Percentiles rank a stretch among this genome's conserved stretches.
Conservation (phyloP, 2,113 vertebrate genomes). For the Paratilapia polleni region DNA sequence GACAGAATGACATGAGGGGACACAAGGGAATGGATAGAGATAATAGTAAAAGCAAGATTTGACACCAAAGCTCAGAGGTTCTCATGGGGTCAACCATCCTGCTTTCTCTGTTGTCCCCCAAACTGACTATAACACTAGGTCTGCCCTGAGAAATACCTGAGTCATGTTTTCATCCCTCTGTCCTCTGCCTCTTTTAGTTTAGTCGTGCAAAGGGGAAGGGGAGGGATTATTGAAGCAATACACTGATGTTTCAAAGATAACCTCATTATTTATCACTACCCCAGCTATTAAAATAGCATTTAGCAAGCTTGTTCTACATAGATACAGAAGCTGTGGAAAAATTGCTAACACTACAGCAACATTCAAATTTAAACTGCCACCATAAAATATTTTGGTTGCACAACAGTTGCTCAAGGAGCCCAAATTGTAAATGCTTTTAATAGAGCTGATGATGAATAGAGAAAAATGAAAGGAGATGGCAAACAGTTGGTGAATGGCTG, state of each 20-base stretch:
- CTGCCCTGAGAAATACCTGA: constrained; percentile 37
- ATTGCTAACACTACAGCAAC: not conserved
- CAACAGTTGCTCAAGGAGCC: constrained; percentile 56
- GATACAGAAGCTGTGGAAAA: not conserved
- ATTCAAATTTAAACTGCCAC: constrained; percentile 31
- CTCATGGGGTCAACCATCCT: constrained; percentile 18
- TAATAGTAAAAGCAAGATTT: not conserved
- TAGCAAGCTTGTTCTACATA: not conserved
- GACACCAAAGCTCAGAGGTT: constrained; percentile 12
- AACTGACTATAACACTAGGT: not conserved
- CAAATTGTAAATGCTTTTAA: constrained; percentile 65
- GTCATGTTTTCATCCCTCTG: constrained; percentile 36
- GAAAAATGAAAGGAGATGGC: constrained; percentile 47
- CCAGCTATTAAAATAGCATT: not conserved
- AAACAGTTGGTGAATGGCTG: constrained; percentile 64
- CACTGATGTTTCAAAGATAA: not conserved
- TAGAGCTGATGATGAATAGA: constrained; percentile 55
- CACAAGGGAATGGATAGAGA: not conserved
- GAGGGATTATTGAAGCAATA: constrained; percentile 6
- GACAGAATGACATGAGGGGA: not conserved
- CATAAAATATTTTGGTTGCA: constrained; percentile 59
- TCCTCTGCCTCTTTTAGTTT: constrained; percentile 15
- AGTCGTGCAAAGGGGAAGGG: constrained; percentile 1
- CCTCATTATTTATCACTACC: constrained; percentile 3
- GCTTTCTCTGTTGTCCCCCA: constrained; percentile 8